These are phyloP conservation scores for Melipona beecheii DNA, from an alignment of 2,888 invertebrate species.

Conservation along the genomic window DNA sequence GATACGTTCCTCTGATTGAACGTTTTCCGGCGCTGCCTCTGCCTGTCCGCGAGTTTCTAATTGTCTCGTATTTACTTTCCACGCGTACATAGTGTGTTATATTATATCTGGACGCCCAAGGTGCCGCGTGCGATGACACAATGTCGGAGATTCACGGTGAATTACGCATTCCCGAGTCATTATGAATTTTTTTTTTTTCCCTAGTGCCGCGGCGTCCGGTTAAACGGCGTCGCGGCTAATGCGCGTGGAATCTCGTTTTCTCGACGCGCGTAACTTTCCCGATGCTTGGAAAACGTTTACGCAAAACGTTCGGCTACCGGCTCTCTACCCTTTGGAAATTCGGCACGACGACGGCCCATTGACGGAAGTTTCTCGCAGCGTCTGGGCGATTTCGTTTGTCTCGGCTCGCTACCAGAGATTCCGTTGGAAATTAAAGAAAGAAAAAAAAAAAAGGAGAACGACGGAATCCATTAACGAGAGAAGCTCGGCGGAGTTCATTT, in stretches of 20 bases:
- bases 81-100: neutral
- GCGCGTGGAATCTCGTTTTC: constrained; percentile 10
- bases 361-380: neutral
- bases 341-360: neutral
- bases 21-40: neutral
- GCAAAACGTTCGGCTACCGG: neutral
- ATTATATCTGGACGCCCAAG: neutral
- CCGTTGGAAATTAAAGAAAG: neutral
- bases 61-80: constrained; percentile 10
- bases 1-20: neutral
- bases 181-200: constrained; percentile 22
- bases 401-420: rapidly evolving
- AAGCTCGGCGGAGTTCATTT: constrained; percentile 60
- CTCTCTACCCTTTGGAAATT: neutral
- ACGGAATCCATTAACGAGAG: constrained; percentile 60
- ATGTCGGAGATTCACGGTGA: constrained; percentile 17
- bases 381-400: neutral
- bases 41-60: neutral
- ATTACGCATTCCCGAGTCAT: constrained; percentile 11
- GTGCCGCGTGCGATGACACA: neutral
- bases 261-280: constrained; percentile 7
- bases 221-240: constrained; percentile 22
- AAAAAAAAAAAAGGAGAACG: constrained; percentile 7
- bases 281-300: neutral
- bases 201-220: neutral